These are phyloP conservation scores for Falco berigora DNA, from an alignment of 2,797 vertebrate genomes.

Conservation along the genomic window DNA sequence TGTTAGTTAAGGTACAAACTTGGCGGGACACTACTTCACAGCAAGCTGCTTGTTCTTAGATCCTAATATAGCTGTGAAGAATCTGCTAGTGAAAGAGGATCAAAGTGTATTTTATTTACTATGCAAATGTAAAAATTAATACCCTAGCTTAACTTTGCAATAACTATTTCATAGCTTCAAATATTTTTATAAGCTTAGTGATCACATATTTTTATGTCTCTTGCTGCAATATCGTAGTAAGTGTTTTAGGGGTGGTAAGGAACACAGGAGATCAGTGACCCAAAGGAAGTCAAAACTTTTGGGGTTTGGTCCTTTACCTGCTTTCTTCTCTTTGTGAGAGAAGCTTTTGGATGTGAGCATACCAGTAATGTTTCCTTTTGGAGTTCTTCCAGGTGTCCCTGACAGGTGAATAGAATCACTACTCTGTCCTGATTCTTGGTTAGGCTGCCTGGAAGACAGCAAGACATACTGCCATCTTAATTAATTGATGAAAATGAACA, in stretches of 20 bases:
- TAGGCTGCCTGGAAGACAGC: background rate
- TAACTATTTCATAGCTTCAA: background rate
- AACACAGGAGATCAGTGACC: background rate
- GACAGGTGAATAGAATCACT: background rate
- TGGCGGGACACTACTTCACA: background rate
- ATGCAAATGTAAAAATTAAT: background rate
- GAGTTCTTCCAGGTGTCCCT: background rate
- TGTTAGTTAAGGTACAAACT: background rate
- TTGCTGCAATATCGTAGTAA: background rate
- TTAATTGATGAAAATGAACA: background rate
- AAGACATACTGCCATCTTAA: background rate
- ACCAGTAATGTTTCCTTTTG: background rate
- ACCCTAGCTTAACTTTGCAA: background rate
- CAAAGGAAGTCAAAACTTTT: background rate
- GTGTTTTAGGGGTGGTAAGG: background rate
- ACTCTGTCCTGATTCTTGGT: background rate
- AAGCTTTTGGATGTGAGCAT: background rate
- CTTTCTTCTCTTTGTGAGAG: background rate
- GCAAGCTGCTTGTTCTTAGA: background rate
- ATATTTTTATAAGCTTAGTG: background rate
- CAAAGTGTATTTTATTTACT: background rate
- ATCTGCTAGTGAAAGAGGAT: background rate
- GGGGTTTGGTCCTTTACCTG: background rate
- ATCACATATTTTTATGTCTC: background rate
- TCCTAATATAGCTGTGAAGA: background rate